Evolutionary conservation across 2,888 invertebrate species (phyloP), one percentile per base, ranked within the genome.

Genomic region (Keiferia lycopersicella): DNA sequence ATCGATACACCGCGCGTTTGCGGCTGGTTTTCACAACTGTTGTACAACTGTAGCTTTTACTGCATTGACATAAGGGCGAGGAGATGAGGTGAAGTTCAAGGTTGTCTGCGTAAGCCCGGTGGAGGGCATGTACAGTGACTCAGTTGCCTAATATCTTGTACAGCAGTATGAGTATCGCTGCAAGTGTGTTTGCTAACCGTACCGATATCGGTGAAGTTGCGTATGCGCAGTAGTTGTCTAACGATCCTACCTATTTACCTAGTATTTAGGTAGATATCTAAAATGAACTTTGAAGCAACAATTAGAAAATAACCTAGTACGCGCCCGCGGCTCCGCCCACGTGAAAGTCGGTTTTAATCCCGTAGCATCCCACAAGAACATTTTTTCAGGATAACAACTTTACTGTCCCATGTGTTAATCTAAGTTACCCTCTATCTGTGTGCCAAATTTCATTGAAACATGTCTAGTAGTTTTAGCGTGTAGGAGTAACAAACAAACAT

Each of bases 61-160:
- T 8, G n/a, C 12, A 6, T 34, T 34, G 57, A 34, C 57, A 30
- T 34, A 57, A 18, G 16, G 30, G 3, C 20, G 22, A 12, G 7
- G 6, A 50, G 18, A 2, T 18, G 50, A 50, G 11, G 3, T 20
- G n/a, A 57, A 57, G 57, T n/a, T 57, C 34, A 34, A 34, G 57
- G 34, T 30, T n/a, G 57, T 26, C 16, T 4, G 57, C 10, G 18
- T 16, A 16, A 4, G 45, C 6, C 3, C 34, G 14, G 34, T 48
- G 10, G 50, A 58, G 51, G 20, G 57, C 68, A 80, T 78, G 79
- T 79, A 77, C 79, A 81, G 78, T 82, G 81, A 77, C 80, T 81
- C 77, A 73, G 71, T 84, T 82, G 84, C 83, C 78, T 82, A 80
- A 86, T 78, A 76, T 77, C 71, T 70, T 69, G 65, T 73, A 76